These are phyloP conservation scores for Sinhomidia bicolor DNA, from an alignment of 2,888 invertebrate species.

Conservation along the genomic window DNA sequence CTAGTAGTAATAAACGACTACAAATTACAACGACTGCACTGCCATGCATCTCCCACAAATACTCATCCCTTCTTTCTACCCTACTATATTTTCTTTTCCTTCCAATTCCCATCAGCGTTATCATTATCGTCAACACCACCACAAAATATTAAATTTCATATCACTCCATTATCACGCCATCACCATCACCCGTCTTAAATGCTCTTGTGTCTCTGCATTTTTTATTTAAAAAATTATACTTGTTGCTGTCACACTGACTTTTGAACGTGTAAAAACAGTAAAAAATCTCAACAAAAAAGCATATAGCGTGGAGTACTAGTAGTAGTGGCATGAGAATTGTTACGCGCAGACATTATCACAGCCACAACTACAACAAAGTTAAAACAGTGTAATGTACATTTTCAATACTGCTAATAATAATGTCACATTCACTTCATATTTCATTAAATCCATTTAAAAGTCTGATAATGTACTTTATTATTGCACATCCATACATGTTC, in stretches of 20 bases:
- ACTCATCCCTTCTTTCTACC: background rate
- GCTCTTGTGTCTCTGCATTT: background rate
- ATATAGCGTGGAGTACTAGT: background rate
- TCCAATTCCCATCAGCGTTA: background rate
- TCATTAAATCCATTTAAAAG: slow-evolving; percentile 6
- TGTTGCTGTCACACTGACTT: slow-evolving; percentile 1
- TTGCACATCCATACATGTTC: background rate
- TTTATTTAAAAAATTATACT: slow-evolving; percentile 11
- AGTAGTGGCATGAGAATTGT: background rate
- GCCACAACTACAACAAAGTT: background rate
- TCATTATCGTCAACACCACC: background rate
- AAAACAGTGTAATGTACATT: background rate
- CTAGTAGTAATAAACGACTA: background rate
- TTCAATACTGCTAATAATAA: background rate
- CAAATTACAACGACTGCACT: background rate
- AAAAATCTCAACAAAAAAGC: slow-evolving; percentile 2
- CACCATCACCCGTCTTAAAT: background rate
- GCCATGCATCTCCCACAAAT: slow-evolving; percentile 13
- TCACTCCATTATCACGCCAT: slow-evolving; percentile 31
- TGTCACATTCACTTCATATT: slow-evolving; percentile 28
- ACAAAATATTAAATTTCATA: slow-evolving; percentile 12
- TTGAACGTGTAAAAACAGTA: slow-evolving; percentile 9
- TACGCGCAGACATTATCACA: background rate
- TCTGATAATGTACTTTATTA: background rate
- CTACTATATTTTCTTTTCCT: background rate